Evolutionary conservation across 1,140 invertebrate species (phyloP).

Genomic region (Drosophila subobscura): DNA sequence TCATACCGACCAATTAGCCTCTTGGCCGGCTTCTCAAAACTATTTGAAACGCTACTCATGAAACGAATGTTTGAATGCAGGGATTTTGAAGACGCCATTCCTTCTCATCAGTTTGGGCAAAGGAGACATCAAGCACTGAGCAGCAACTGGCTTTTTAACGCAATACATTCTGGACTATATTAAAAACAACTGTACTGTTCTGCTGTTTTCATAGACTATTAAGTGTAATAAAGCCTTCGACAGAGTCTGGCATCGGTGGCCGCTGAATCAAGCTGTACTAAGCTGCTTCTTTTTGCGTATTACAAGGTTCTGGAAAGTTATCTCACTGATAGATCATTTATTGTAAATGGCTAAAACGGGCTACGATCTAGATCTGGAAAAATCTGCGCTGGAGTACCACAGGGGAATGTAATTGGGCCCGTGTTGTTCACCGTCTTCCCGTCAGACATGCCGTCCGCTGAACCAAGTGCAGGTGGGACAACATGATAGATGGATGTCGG

Average conservation of each 20-base stretch:
- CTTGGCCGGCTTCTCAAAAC: not conserved
- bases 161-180: conserved; percentile 6
- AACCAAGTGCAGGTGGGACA: too few species aligned
- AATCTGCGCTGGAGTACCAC: not conserved
- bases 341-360: not conserved
- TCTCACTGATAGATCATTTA: conserved; percentile 3
- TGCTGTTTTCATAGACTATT: conserved; percentile 28
- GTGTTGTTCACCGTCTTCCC: not conserved
- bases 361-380: not conserved
- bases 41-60: conserved; percentile 13
- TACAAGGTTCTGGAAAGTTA: conserved; percentile 11
- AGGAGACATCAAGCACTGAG: not conserved
- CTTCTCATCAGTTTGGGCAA: conserved; percentile 26
- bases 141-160: conserved; percentile 2
- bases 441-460: not conserved
- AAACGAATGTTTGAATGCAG: not conserved
- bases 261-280: conserved; percentile 8
- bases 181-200: conserved; percentile 12
- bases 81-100: not conserved
- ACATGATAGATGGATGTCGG: too few species aligned
- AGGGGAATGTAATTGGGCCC: not conserved
- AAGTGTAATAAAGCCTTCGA: conserved; percentile 18
- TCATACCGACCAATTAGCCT: conserved; percentile 29
- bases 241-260: conserved; percentile 21
- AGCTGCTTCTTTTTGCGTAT: not conserved